phyloP scores from a whole-genome alignment of 1,140 invertebrate genomes.

The Temnothorax nylanderi region DNA sequence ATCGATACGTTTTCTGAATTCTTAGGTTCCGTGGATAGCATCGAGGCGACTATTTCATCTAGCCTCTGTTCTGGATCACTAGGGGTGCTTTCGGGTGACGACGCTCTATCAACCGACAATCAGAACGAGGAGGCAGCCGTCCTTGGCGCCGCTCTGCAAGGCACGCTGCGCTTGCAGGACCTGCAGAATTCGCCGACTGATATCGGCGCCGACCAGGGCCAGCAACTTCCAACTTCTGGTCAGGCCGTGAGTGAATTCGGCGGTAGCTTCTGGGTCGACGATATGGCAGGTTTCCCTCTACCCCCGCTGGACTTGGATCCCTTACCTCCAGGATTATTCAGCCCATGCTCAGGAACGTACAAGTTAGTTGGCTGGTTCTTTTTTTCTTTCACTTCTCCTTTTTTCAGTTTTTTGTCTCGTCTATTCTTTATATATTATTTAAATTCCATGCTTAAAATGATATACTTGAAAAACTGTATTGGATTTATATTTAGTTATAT shows the following conservation, averaged over 20 bases:
- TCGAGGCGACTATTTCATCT: conserved; percentile 84
- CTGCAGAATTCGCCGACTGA: conserved; percentile 80
- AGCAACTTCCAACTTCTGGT: conserved; percentile 79
- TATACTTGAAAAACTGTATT: not conserved
- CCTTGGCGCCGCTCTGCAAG: conserved; percentile 75
- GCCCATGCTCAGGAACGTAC: conserved; percentile 88
- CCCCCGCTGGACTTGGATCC: conserved; percentile 92
- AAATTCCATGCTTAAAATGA: not conserved
- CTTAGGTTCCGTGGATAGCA: conserved; percentile 83
- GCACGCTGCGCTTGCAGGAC: conserved; percentile 81
- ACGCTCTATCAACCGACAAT: conserved; percentile 74
- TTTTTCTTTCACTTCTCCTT: not conserved
- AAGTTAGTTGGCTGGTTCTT: conserved; percentile 81
- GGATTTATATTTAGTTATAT: not conserved
- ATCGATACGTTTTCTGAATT: not conserved
- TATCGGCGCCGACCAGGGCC: conserved; percentile 77
- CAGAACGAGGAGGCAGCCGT: conserved; percentile 77
- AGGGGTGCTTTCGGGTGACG: conserved; percentile 80
- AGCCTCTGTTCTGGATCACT: conserved; percentile 81
- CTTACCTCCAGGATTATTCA: conserved; percentile 88
- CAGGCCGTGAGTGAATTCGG: conserved; percentile 82
- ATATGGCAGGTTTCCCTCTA: conserved; percentile 93
- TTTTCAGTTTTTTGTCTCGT: not conserved
- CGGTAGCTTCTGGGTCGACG: conserved; percentile 89
- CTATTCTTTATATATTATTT: not conserved